Conservation (phyloP, 1,140 invertebrate species). For the Rhyacophila brunnea region DNA sequence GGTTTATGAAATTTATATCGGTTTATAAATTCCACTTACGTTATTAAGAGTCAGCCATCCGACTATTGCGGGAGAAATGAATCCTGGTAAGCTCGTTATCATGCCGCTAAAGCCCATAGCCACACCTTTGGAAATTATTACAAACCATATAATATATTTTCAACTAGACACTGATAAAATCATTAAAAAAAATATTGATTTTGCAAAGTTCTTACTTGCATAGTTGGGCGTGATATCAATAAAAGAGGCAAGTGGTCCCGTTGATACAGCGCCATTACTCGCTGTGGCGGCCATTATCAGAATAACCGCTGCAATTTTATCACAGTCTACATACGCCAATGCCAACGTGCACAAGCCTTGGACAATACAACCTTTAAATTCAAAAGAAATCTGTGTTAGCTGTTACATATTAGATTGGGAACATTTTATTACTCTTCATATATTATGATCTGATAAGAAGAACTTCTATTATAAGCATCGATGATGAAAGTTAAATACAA, state of each 20-base stretch:
- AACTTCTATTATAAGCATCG: too few species aligned
- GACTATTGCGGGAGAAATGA: conserved; percentile 60
- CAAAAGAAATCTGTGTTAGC: too few species aligned
- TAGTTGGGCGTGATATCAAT: conserved; percentile 71
- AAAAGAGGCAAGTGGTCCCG: conserved; percentile 61
- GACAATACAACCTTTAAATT: conserved; percentile 48
- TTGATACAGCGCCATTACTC: conserved; percentile 64
- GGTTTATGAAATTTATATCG: too few species aligned
- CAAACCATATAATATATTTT: conserved; percentile 9
- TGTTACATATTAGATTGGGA: too few species aligned
- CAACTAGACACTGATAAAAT: too few species aligned
- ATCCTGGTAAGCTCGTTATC: conserved; percentile 54
- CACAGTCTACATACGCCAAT: conserved; percentile 63
- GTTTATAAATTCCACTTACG: conserved; percentile 46
- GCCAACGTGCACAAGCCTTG: conserved; percentile 59
- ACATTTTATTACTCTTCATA: too few species aligned
- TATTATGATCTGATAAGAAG: too few species aligned
- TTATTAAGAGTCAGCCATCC: conserved; percentile 61
- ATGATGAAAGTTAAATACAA: too few species aligned
- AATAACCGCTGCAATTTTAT: conserved; percentile 58
- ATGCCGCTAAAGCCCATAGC: conserved; percentile 60
- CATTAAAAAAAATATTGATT: too few species aligned
- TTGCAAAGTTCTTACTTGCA: conserved; percentile 42
- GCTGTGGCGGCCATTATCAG: conserved; percentile 62
- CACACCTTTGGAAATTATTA: conserved; percentile 41